Percentiles rank a stretch among this genome's conserved stretches.
Conservation (phyloP, 1,140 invertebrate species). For the Tyrophagus putrescentiae region DNA sequence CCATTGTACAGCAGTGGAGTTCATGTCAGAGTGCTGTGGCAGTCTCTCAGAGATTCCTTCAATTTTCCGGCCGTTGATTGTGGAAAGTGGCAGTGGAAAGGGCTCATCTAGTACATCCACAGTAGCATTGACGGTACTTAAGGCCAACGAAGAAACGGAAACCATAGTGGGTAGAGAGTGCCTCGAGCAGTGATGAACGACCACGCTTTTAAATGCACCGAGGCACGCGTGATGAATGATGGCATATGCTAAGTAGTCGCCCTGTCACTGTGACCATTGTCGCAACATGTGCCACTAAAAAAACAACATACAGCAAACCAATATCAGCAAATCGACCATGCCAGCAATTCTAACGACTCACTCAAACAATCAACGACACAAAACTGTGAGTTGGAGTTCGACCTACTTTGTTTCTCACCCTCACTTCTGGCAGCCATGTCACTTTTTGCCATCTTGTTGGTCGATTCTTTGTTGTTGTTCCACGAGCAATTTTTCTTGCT, state of each 20-base stretch:
- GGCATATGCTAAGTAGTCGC: background rate
- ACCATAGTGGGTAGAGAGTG: background rate
- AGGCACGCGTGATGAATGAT: too few relatives aligned
- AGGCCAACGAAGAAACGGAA: background rate
- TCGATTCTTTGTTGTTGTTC: too few relatives aligned
- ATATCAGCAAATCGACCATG: too few relatives aligned
- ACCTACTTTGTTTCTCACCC: too few relatives aligned
- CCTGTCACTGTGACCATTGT: conserved; percentile 21
- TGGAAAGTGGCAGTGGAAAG: background rate
- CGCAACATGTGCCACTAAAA: background rate
- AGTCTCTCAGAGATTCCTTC: conserved; percentile 4
- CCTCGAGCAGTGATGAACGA: conserved; percentile 2
- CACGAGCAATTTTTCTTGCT: too few relatives aligned
- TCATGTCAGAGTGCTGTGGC: conserved; percentile 1
- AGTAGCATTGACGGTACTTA: background rate
- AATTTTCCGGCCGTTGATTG: background rate
- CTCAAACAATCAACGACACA: background rate
- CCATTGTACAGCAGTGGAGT: conserved; percentile 7
- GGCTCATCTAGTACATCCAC: background rate
- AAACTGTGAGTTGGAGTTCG: background rate
- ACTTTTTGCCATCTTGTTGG: too few relatives aligned
- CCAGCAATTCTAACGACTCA: background rate
- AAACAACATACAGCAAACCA: too few relatives aligned
- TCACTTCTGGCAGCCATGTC: background rate
- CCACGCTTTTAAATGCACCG: conserved; percentile 10